Evolutionary conservation across 2,888 invertebrate species (phyloP).

Genomic region (Rapana venosa): DNA sequence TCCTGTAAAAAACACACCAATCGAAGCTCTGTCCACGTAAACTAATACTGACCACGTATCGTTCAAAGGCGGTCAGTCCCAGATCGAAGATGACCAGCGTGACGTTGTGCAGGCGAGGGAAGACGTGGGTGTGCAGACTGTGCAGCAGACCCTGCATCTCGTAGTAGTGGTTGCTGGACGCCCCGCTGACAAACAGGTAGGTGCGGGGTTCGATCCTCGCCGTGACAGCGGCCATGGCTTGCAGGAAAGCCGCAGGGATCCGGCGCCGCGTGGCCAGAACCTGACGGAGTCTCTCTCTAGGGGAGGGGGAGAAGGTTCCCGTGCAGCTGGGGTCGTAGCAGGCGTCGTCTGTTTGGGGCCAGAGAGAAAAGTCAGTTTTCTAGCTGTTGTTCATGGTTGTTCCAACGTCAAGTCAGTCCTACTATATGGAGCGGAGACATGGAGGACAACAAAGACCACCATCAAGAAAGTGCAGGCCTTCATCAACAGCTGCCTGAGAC

Average conservation of each 20-base stretch:
- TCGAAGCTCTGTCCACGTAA: not conserved
- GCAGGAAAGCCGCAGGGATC: not conserved
- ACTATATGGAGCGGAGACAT: no score
- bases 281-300: constrained; percentile 13
- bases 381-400: not conserved
- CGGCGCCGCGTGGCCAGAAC: not conserved
- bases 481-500: not conserved
- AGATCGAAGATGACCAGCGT: constrained; percentile 32
- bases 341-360: not conserved
- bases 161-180: constrained; percentile 35
- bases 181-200: not conserved
- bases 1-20: not conserved
- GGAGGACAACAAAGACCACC: no score
- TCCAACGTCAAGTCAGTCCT: no score
- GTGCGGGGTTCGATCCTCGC: not conserved
- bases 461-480: not conserved
- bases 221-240: constrained; percentile 4
- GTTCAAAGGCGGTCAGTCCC: constrained; percentile 16
- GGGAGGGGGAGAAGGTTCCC: constrained; percentile 10
- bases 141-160: constrained; percentile 31
- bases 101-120: constrained; percentile 29
- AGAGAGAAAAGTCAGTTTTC: not conserved
- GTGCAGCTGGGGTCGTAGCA: not conserved
- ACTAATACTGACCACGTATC: not conserved
- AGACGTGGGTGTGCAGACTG: not conserved